phyloP scores from a whole-genome alignment of 2,797 vertebrate genomes.

The Nasua narica region DNA sequence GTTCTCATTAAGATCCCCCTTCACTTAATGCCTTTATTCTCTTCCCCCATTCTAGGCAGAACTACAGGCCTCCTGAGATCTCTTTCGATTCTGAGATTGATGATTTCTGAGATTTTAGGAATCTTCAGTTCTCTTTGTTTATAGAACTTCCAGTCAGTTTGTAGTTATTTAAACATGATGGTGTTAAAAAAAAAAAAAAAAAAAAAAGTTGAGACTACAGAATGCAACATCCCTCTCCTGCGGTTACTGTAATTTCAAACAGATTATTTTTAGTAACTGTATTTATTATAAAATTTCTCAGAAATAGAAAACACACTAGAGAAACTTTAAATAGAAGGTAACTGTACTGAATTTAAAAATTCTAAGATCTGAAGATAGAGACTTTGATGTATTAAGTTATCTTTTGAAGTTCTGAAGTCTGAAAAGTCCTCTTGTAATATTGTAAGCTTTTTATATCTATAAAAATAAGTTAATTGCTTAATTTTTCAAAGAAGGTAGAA shows the following conservation, averaged over 20 bases:
- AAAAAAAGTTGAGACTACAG: slow-evolving; percentile 3
- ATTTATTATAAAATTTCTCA: slow-evolving; percentile 79
- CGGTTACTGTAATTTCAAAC: slow-evolving; percentile 72
- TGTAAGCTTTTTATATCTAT: slow-evolving; percentile 63
- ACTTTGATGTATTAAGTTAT: slow-evolving; percentile 69
- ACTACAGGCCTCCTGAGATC: neutral
- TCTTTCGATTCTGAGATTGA: neutral
- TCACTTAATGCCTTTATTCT: neutral
- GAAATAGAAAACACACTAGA: slow-evolving; percentile 76
- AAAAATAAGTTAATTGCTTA: slow-evolving; percentile 13
- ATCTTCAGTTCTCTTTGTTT: slow-evolving; percentile 52
- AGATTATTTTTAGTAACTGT: slow-evolving; percentile 79
- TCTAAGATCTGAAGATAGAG: slow-evolving; percentile 19
- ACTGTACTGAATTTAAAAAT: slow-evolving; percentile 42
- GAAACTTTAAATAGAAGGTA: slow-evolving; percentile 76
- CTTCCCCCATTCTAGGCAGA: neutral
- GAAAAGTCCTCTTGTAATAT: slow-evolving; percentile 68
- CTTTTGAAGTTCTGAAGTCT: slow-evolving; percentile 72
- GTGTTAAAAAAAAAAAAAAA: neutral
- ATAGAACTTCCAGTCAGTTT: slow-evolving; percentile 52
- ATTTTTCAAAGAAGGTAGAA: neutral
- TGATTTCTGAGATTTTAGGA: slow-evolving; percentile 54
- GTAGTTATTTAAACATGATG: slow-evolving; percentile 53
- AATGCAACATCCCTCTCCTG: slow-evolving; percentile 71
- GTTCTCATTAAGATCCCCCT: neutral